phyloP scores from a whole-genome alignment of 2,797 vertebrate genomes.

The Syngnathus rostellatus region DNA sequence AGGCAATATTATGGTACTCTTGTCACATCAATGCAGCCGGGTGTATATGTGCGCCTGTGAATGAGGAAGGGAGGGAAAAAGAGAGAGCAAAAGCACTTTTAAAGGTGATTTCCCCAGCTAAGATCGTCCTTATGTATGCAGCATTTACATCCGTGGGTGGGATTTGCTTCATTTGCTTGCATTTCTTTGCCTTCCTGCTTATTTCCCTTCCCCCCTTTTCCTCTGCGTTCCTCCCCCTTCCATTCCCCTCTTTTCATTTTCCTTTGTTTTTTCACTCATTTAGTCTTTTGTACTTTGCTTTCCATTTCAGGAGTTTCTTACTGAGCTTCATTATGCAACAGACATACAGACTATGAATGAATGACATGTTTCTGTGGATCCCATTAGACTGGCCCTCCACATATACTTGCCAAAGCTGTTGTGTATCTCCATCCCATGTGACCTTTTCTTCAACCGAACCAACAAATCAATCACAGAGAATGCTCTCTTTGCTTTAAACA shows the following conservation, averaged over 20 bases:
- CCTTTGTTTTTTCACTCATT: background rate
- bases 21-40: too few relatives aligned
- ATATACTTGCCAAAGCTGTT: constrained; percentile 5
- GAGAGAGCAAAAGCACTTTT: background rate
- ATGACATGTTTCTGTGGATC: background rate
- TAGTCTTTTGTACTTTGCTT: background rate
- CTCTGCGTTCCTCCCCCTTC: background rate
- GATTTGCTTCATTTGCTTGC: background rate
- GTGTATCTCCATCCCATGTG: constrained; percentile 20
- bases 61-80: background rate
- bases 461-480: constrained; percentile 40
- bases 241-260: background rate
- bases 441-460: constrained; percentile 29
- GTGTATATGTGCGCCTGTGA: background rate
- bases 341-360: background rate
- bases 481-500: constrained; percentile 44
- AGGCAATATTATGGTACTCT: background rate
- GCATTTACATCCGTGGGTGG: background rate
- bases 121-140: background rate
- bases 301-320: background rate
- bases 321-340: background rate
- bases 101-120: background rate
- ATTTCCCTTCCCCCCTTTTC: background rate
- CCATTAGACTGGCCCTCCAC: background rate
- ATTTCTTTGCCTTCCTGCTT: background rate